These are phyloP conservation scores for Trachelus tabidus DNA, from an alignment of 2,888 invertebrate species.

Conservation along the genomic window DNA sequence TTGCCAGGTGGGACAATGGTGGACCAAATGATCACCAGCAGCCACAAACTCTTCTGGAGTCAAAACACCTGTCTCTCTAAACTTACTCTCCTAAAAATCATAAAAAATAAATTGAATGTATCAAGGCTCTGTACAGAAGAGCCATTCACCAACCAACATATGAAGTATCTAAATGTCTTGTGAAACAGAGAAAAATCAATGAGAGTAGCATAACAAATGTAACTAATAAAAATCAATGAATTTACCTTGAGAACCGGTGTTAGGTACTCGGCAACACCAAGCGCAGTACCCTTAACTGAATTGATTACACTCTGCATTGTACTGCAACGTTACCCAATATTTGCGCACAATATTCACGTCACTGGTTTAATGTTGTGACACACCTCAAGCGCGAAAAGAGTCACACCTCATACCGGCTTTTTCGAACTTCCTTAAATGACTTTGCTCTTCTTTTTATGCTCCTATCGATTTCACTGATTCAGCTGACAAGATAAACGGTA, in stretches of 20 bases:
- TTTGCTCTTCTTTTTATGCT: not conserved
- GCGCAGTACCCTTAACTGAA: conserved; percentile 92
- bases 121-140: not conserved
- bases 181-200: not conserved
- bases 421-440: not conserved
- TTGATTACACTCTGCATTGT: conserved; percentile 96
- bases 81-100: conserved; percentile 87
- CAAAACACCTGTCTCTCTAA: conserved; percentile 95
- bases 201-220: not conserved
- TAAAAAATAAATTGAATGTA: not conserved
- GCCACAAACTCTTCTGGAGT: conserved; percentile 99
- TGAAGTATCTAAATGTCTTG: not conserved
- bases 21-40: conserved; percentile 98
- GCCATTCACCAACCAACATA: not conserved
- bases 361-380: not conserved
- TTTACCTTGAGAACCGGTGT: conserved; percentile 95
- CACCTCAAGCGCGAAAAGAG: not conserved
- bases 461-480: not conserved
- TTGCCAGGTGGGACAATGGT: conserved; percentile 99
- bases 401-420: not conserved
- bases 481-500: not conserved
- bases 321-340: not conserved
- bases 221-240: not conserved
- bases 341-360: not conserved
- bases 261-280: conserved; percentile 95